Evolutionary conservation across 1,140 invertebrate genomes (phyloP).

Genomic region (Bombus balteatus): DNA sequence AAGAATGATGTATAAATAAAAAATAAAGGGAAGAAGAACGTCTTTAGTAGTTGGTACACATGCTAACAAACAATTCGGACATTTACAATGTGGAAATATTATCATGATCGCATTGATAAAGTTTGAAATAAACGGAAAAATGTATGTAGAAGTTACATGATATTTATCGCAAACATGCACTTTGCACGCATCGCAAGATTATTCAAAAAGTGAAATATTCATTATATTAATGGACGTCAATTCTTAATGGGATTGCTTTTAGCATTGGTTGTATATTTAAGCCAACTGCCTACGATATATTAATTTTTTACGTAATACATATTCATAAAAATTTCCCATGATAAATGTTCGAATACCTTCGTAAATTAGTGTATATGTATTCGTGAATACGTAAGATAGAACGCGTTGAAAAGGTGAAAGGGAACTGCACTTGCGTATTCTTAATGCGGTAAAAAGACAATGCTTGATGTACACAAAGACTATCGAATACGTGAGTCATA

Average conservation of each 20-base stretch:
- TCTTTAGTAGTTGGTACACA: background rate
- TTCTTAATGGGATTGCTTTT: no score
- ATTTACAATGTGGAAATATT: background rate
- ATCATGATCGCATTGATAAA: background rate
- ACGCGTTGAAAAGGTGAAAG: slow-evolving; percentile 17
- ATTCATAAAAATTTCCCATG: background rate
- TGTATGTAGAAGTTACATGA: no score
- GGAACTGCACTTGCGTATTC: slow-evolving; percentile 6
- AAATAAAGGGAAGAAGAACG: background rate
- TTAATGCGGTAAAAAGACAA: slow-evolving; percentile 1
- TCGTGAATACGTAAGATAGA: no score
- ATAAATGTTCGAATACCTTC: background rate
- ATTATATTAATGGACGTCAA: no score
- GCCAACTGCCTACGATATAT: no score
- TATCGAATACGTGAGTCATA: slow-evolving; percentile 27
- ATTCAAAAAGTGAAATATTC: background rate
- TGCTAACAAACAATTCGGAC: background rate
- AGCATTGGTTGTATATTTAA: background rate
- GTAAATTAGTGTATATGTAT: background rate
- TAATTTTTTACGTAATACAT: no score
- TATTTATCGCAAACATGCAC: no score
- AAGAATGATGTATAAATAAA: background rate
- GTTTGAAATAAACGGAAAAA: background rate
- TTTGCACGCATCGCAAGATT: background rate
- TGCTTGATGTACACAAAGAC: slow-evolving; percentile 5